Evolutionary conservation across 1,140 invertebrate genomes (phyloP).

Genomic region (Triops longicaudatus): DNA sequence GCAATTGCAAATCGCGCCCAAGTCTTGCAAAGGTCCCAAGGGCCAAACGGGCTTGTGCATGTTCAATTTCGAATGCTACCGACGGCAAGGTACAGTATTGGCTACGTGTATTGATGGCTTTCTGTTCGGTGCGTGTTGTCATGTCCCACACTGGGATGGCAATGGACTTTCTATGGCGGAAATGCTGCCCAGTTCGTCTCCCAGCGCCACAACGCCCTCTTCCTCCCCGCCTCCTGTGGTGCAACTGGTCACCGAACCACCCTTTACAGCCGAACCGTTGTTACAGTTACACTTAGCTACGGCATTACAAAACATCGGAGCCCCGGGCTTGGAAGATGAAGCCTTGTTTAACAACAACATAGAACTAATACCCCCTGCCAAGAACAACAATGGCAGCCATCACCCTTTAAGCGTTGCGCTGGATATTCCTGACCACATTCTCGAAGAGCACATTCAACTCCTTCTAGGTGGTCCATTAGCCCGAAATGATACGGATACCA

Average conservation of each 20-base stretch:
- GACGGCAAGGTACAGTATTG: conserved; percentile 68
- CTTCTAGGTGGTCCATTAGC: conserved; percentile 60
- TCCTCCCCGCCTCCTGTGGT: not conserved
- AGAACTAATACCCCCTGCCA: not conserved
- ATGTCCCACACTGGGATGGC: conserved; percentile 27
- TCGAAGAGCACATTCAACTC: conserved; percentile 69
- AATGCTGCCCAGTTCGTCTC: not conserved
- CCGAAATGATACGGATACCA: conserved; percentile 33
- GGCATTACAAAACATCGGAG: not conserved
- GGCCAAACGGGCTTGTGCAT: conserved; percentile 65
- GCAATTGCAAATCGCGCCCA: conserved; percentile 31
- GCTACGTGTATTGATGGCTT: conserved; percentile 86
- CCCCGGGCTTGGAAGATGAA: not conserved
- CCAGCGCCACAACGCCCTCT: conserved; percentile 13
- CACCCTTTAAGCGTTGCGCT: conserved; percentile 54
- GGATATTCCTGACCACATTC: conserved; percentile 66
- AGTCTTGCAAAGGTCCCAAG: conserved; percentile 38
- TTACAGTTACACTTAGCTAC: not conserved
- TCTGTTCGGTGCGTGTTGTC: conserved; percentile 79
- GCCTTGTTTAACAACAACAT: conserved; percentile 9
- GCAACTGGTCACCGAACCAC: not conserved
- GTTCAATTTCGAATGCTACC: conserved; percentile 84
- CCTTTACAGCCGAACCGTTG: not conserved
- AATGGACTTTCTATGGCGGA: not conserved
- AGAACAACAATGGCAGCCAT: not conserved